Base-by-base conservation (phyloP, 2,888 invertebrate genomes). In the Latheticus oryzae region DNA sequence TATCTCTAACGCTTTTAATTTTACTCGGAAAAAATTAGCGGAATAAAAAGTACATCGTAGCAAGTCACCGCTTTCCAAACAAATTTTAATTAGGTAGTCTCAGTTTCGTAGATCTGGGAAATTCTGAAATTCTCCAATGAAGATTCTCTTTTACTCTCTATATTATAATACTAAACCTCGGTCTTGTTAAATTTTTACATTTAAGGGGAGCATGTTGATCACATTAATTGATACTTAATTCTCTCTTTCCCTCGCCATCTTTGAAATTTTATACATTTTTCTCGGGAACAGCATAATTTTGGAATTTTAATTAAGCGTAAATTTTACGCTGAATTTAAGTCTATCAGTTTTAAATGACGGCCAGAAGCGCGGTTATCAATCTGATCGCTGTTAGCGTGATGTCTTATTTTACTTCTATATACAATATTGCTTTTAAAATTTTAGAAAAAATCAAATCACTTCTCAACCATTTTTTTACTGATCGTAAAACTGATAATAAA, bases 21-120 rank as follows among this genome's bases (percentile, higher is more conserved):
- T 33, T 35, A 48, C 24, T 48, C 8, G 35, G 5, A 16, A 19
- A 48, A 48, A 35, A 33, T 48, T 35, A 32, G 32, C 9, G 13
- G 26, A 48, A 48, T 35, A 35, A 48, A 23, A 35, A 35, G 17
- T 5, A 48, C 48, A 35, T 35, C 23, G 8, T 16, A 23, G 21
- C 23, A 9, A 7, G 15, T 16, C 33, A 16, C 26, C 15, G 35
- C 33, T 48, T 24, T 33, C 33, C 35, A 24, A 50, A 50, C 50
- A 38, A 50, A 50, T 50, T 50, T 50, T 50, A 38, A 38, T 50
- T 50, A 50, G 26, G 8, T 19, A 30, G 28, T 30, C 32, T 13
- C 28, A 42, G 28, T 42, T 42, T 28, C 28, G 21, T 23, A 47
- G 47, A 47, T 30, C 45, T 17, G 32, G 17, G 15, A 32, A 43